phyloP scores from a whole-genome alignment of 2,113 vertebrate species.

The Chamaetylas fuelleborni region DNA sequence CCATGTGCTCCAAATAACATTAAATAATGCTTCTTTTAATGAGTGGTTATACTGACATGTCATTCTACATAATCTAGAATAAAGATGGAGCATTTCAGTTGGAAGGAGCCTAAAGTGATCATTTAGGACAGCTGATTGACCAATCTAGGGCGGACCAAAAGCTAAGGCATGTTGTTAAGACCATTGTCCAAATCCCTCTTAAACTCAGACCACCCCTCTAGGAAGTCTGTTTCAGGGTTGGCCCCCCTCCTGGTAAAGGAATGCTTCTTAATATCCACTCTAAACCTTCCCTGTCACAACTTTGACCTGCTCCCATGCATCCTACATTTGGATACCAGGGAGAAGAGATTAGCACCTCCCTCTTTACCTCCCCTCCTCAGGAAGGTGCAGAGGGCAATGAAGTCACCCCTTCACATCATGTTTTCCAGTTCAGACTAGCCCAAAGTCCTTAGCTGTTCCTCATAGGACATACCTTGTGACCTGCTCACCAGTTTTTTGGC shows the following conservation, averaged over 20 bases:
- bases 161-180: background rate
- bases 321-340: background rate
- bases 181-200: background rate
- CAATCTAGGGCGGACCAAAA: background rate
- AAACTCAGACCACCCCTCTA: rapidly evolving
- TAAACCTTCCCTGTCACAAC: background rate
- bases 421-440: background rate
- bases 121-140: no score
- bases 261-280: background rate
- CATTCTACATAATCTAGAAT: background rate
- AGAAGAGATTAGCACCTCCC: background rate
- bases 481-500: background rate
- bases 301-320: background rate
- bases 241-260: background rate
- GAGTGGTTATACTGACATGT: rapidly evolving
- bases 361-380: background rate
- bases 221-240: background rate
- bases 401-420: background rate
- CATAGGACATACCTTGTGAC: background rate
- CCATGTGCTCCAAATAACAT: background rate
- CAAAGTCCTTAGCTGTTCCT: background rate
- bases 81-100: background rate
- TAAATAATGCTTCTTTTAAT: background rate
- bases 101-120: background rate
- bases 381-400: background rate